Percentiles rank a stretch among this genome's conserved stretches.
Conservation (phyloP, 64 coral and sea anemone genomes). For the Astreopora myriophthalma region DNA sequence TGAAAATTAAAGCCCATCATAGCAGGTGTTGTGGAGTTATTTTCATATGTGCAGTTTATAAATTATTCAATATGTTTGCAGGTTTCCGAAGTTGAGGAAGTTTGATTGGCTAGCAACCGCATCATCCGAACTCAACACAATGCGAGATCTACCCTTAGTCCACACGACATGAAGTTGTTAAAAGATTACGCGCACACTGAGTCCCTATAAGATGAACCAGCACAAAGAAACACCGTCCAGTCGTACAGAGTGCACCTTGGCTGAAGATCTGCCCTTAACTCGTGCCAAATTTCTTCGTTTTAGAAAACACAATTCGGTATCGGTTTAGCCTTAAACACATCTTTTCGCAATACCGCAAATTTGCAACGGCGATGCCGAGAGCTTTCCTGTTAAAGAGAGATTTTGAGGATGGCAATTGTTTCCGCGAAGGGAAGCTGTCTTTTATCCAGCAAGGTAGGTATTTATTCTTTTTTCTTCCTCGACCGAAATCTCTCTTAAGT, state of each 20-base stretch:
- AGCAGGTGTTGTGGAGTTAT: conserved; percentile 70
- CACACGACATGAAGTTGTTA: conserved; percentile 75
- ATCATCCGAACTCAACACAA: conserved; percentile 71
- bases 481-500: conserved; percentile 34
- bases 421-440: neutral
- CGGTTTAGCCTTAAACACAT: neutral
- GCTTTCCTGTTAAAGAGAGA: conserved; percentile 71
- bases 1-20: conserved; percentile 47
- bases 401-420: conserved; percentile 44
- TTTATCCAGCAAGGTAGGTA: conserved; percentile 26
- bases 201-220: conserved; percentile 25
- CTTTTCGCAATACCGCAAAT: conserved; percentile 2
- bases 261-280: neutral
- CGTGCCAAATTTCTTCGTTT: neutral
- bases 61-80: conserved; percentile 87
- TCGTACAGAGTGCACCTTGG: conserved; percentile 11
- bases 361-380: conserved; percentile 63
- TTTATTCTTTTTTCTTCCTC: neutral
- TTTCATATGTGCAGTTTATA: conserved; percentile 88
- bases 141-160: conserved; percentile 51
- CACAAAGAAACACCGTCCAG: conserved; percentile 12
- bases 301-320: conserved; percentile 3
- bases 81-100: conserved; percentile 41
- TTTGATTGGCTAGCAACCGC: conserved; percentile 53
- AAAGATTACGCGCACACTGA: conserved; percentile 65